Evolutionary conservation across 1,140 invertebrate species (phyloP).

Genomic region (Bombus sylvicola): DNA sequence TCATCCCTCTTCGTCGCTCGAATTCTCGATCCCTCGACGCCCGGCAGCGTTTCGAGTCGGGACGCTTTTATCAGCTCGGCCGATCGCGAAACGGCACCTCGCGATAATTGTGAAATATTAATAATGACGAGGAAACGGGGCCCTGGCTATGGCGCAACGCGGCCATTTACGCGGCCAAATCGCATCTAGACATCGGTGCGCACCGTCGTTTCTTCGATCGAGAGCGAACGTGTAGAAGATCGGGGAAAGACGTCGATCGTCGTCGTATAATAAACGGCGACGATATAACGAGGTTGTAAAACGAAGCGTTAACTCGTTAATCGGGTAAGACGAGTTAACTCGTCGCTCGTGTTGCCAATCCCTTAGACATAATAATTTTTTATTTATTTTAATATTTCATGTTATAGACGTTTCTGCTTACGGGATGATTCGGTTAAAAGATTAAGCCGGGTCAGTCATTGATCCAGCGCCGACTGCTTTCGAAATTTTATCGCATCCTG

Average conservation of each 20-base stretch:
- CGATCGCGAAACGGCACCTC: slow-evolving; percentile 63
- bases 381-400: no score
- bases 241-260: slow-evolving; percentile 51
- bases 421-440: no score
- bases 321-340: no score
- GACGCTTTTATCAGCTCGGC: slow-evolving; percentile 56
- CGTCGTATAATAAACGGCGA: slow-evolving; percentile 6
- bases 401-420: no score
- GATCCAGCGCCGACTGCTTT: no score
- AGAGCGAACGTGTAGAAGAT: slow-evolving; percentile 38
- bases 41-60: slow-evolving; percentile 54
- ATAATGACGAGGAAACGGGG: slow-evolving; percentile 73
- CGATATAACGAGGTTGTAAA: no score
- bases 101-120: slow-evolving; percentile 77
- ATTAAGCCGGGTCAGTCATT: no score
- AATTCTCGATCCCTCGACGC: slow-evolving; percentile 28
- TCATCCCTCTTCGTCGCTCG: slow-evolving; percentile 29
- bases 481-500: no score
- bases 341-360: no score
- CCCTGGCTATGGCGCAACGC: not conserved
- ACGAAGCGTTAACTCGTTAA: no score
- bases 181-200: not conserved
- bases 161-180: not conserved
- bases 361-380: no score
- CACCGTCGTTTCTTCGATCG: slow-evolving; percentile 25